These are phyloP conservation scores for Trichopoda pennipes DNA, from an alignment of 2,888 invertebrate species.

Conservation along the genomic window DNA sequence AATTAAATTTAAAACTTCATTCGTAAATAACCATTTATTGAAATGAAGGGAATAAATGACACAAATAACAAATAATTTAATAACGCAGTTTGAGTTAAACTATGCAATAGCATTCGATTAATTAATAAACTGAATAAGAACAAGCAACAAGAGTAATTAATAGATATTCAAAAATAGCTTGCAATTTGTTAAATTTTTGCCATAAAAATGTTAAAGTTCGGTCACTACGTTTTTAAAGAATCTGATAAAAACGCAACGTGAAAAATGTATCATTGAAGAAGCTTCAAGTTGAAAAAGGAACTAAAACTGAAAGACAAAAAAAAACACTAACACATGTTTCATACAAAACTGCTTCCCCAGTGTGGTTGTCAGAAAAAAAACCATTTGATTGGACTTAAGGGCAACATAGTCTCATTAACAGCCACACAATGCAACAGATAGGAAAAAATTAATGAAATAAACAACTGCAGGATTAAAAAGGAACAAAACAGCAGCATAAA, in stretches of 20 bases:
- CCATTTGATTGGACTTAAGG: slow-evolving; percentile 64
- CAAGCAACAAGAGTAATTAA: slow-evolving; percentile 26
- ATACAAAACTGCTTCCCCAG: slow-evolving; percentile 26
- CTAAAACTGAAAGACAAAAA: slow-evolving; percentile 10
- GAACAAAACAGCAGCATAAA: slow-evolving; percentile 34
- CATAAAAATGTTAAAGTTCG: slow-evolving; percentile 64
- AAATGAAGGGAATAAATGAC: slow-evolving; percentile 38
- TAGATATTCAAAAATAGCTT: slow-evolving; percentile 51
- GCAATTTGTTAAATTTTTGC: slow-evolving; percentile 71
- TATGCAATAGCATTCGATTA: slow-evolving; percentile 60
- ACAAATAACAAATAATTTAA: slow-evolving; percentile 59
- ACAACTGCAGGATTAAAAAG: slow-evolving; percentile 60
- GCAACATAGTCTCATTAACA: slow-evolving; percentile 62
- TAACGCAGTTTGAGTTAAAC: slow-evolving; percentile 66
- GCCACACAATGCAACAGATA: slow-evolving; percentile 46
- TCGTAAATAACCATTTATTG: slow-evolving; percentile 32
- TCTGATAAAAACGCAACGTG: slow-evolving; percentile 60
- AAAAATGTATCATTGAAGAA: slow-evolving; percentile 43
- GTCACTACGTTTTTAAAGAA: slow-evolving; percentile 53
- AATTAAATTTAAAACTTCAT: slow-evolving; percentile 1
- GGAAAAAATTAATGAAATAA: slow-evolving; percentile 40
- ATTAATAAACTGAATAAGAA: slow-evolving; percentile 64
- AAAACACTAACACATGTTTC: not conserved
- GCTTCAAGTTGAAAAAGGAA: slow-evolving; percentile 21
- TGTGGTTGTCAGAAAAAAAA: slow-evolving; percentile 62